These are phyloP conservation scores for Synanthedon formicaeformis DNA, from an alignment of 2,888 invertebrate species.

Conservation along the genomic window DNA sequence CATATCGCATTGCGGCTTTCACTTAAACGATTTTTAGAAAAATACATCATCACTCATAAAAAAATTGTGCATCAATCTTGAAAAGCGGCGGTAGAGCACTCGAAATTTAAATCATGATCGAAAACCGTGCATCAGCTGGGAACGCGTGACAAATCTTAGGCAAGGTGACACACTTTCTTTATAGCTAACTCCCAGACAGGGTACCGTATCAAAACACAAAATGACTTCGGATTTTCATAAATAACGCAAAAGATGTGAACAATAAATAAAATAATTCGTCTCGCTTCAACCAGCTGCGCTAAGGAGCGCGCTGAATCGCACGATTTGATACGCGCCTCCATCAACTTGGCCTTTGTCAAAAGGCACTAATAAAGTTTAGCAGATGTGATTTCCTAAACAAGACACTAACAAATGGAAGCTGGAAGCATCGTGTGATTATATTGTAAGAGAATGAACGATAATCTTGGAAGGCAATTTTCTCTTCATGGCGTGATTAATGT, in stretches of 20 bases:
- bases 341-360: slow-evolving; percentile 61
- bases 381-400: slow-evolving; percentile 68
- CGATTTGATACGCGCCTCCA: slow-evolving; percentile 69
- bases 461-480: slow-evolving; percentile 37
- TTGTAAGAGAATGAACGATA: slow-evolving; percentile 29
- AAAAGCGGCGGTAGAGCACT: slow-evolving; percentile 15
- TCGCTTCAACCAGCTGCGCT: slow-evolving; percentile 62
- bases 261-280: slow-evolving; percentile 64
- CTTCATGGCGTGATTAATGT: slow-evolving; percentile 34
- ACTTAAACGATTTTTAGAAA: slow-evolving; percentile 1
- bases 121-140: slow-evolving; percentile 35
- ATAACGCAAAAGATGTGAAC: slow-evolving; percentile 59
- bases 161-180: slow-evolving; percentile 63
- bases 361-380: slow-evolving; percentile 64
- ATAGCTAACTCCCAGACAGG: slow-evolving; percentile 27
- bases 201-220: slow-evolving; percentile 32
- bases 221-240: slow-evolving; percentile 58
- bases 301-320: slow-evolving; percentile 58
- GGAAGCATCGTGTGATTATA: slow-evolving; percentile 30
- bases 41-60: slow-evolving; percentile 4
- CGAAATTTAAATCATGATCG: slow-evolving; percentile 24
- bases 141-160: slow-evolving; percentile 54
- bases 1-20: slow-evolving; percentile 8
- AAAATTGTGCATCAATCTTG: not conserved
- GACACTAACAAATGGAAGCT: slow-evolving; percentile 61